phyloP scores from a whole-genome alignment of 1,140 invertebrate genomes.

The Eueides isabella region DNA sequence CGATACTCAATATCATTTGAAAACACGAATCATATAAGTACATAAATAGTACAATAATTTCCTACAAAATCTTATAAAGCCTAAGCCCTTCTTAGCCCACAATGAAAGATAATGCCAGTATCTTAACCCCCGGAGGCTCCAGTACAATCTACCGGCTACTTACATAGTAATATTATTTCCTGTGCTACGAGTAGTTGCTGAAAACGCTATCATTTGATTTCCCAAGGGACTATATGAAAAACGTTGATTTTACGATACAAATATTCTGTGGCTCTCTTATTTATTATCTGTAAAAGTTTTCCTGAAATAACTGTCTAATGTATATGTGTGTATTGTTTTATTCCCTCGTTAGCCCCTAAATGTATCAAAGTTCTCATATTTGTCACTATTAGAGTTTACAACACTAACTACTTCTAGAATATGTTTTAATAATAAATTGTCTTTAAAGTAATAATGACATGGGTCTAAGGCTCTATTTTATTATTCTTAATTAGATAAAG shows the following conservation, averaged over 20 bases:
- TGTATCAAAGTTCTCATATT: neutral
- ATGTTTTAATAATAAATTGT: neutral
- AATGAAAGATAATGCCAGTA: slow-evolving; percentile 32
- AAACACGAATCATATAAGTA: neutral
- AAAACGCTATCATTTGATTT: slow-evolving; percentile 59
- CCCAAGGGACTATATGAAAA: slow-evolving; percentile 56
- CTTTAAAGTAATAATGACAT: neutral
- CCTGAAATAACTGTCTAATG: neutral
- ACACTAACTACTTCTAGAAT: neutral
- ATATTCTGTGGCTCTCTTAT: slow-evolving; percentile 26
- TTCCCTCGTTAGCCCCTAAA: neutral
- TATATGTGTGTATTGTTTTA: slow-evolving; percentile 1
- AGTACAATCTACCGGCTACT: slow-evolving; percentile 41
- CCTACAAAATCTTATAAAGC: neutral
- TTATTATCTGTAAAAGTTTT: slow-evolving; percentile 14
- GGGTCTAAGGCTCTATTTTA: neutral
- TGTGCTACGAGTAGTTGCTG: slow-evolving; percentile 40
- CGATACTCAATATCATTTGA: too few species aligned
- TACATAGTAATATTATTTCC: slow-evolving; percentile 48
- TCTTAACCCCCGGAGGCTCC: slow-evolving; percentile 24
- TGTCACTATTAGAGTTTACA: neutral
- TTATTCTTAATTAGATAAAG: too few species aligned
- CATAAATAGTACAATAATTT: neutral
- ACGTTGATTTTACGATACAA: slow-evolving; percentile 40
- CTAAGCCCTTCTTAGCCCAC: slow-evolving; percentile 4